Evolutionary conservation across 64 coral and sea anemone species (phyloP), one percentile per base, ranked within the genome.

Genomic region (Stylophora pistillata): DNA sequence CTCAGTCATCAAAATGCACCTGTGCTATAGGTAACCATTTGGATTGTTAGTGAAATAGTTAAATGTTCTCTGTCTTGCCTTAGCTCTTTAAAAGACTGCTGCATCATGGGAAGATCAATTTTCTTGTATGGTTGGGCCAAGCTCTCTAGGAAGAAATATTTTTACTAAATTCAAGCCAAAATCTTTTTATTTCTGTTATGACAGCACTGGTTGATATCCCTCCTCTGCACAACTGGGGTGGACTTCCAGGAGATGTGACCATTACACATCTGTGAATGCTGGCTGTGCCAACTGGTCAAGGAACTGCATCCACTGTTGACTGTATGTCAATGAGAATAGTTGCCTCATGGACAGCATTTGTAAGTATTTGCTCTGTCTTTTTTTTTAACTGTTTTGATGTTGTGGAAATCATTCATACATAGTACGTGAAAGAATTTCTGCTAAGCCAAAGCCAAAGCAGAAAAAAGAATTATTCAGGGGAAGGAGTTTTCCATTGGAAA

Each of bases 291-390:
- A 41, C 34, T 74, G 72, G 72, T 18, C 5, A n/a, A 74, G 27
- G 27, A 15, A 10, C 72, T 74, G 72, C 72, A 31, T 74, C 27
- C 13, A 60, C 7, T 15, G 72, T 18, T 74, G 72, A n/a, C 13
- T 85, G 81, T 9, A 85, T 0, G 53, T 85, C 81, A 5, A 87
- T 2, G 15, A 87, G 66, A 29, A 87, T 4, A 58, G 82, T 91
- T 20, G 90, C 81, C 90, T 77, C 86, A 61, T 91, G 90, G n/a
- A 91, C 72, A 47, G 81, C 81, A 86, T 91, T 91, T 26, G 72
- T 74, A 28, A 85, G 47, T 53, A 85, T 68, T 68, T 63, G 86
- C 54, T 32, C 82, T 13, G 79, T 15, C n/a, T 78, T 81, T 71
- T 77, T 64, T 78, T 27, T 86, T 78, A 1, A 91, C 30, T 0